Evolutionary conservation across 1,140 invertebrate species (phyloP), one percentile per base, ranked within the genome.

Genomic region (Papilio glaucus): DNA sequence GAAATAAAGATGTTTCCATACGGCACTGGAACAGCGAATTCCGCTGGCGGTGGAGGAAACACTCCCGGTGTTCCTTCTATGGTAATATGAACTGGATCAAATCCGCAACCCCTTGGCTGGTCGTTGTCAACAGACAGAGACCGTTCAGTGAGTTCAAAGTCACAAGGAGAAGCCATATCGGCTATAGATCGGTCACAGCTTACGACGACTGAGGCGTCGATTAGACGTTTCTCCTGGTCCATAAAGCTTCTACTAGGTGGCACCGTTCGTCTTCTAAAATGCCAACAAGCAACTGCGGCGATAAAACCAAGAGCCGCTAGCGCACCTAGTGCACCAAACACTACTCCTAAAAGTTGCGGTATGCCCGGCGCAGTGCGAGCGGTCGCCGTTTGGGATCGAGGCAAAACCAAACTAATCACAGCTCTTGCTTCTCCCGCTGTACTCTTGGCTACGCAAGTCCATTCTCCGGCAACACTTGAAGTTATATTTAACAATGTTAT

Each of bases 171-270:
- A 83, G 94, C 81, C 94, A 85, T 93, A 81, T 84, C 90, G 76
- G 86, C 86, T 67, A 93, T 91, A 26, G 94, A 93, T 5, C 96
- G 94, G 74, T 96, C 96, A 4, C 96, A 96, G 70, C 95, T 95
- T 0, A 96, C 97, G 2, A 96, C 96, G 15, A 97, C 96, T 12
- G 93, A 94, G 15, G 96, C 95, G 81, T 97, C 96, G 33, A 97
- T 93, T 6, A 97, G 89, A 77, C 97, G 96, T 88, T 97, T 98
- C 81, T 97, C 97, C 88, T 97, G 97, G 71, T 98, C 97, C 18
- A 95, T 96, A 83, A 97, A 97, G 85, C 96, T 97, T 39, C 95
- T 94, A 82, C 96, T 97, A 0, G 95, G 94, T 77, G 96, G 95
- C 70, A 95, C 95, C 9, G 95, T 92, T 1, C 94, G 88, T 60